These are phyloP conservation scores for Aphelenchoides fujianensis DNA, from an alignment of 1,140 invertebrate genomes.

Conservation along the genomic window DNA sequence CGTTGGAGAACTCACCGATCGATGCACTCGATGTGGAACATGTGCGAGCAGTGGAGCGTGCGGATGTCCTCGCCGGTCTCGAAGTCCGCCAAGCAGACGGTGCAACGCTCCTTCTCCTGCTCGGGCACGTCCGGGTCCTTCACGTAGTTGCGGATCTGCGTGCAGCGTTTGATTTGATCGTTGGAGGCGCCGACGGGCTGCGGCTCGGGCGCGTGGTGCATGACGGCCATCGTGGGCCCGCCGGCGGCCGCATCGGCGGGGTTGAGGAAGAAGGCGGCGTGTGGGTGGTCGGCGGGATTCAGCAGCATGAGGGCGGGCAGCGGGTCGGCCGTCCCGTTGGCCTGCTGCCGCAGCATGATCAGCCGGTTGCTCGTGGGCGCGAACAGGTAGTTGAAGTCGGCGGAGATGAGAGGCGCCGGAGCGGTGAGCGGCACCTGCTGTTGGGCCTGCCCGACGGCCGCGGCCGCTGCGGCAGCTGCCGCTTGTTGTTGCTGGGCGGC, in stretches of 20 bases:
- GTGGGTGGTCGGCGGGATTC: background rate
- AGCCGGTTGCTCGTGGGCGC: background rate
- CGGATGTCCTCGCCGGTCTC: constrained; percentile 82
- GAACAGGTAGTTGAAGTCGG: background rate
- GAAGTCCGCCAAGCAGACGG: constrained; percentile 84
- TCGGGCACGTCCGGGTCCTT: constrained; percentile 52
- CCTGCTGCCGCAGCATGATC: background rate
- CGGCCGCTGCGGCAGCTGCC: background rate
- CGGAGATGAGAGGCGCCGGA: background rate
- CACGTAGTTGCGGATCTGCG: constrained; percentile 37
- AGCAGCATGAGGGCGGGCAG: background rate
- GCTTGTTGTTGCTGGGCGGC: background rate
- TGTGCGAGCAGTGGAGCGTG: constrained; percentile 87
- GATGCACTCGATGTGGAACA: constrained; percentile 82
- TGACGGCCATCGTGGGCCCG: constrained; percentile 27
- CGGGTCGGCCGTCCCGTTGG: background rate
- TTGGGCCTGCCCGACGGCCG: background rate
- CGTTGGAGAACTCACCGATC: no score
- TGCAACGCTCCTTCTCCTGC: constrained; percentile 74
- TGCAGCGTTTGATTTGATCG: constrained; percentile 48
- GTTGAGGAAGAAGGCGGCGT: background rate
- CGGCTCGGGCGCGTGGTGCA: constrained; percentile 30
- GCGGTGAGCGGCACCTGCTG: background rate
- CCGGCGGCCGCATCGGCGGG: constrained; percentile 18
- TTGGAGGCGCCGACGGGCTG: constrained; percentile 33